Evolutionary conservation across 2,113 vertebrate genomes (phyloP), one percentile per base, ranked within the genome.

Genomic region (Cisticola juncidis): DNA sequence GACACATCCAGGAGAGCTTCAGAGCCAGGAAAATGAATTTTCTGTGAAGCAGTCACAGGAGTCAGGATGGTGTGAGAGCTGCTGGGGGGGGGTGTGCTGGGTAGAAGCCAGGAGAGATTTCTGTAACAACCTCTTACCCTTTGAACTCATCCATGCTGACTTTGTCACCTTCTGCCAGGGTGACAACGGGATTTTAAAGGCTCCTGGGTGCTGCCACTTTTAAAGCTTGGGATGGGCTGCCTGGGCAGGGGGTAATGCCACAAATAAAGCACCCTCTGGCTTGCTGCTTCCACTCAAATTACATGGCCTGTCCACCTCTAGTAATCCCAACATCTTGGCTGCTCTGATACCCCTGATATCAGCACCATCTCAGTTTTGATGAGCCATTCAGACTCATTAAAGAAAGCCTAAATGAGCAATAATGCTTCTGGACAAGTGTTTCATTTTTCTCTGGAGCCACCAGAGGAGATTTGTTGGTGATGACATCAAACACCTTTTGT

Each of bases 31-130:
- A 70, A 70, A 33, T 5, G 35, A 33, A 19, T 44, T 33, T 65
- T 19, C 78, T 61, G 20, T 16, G 73, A 11, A 44, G 73, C 35
- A 35, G 9, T 12, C 11, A 7, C 12, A 8, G 0, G 2, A 81
- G 33, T 10, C 38, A 17, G 8, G 2, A 3, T 0, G 3, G 14
- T 2, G 2, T 1, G 3, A 62, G 56, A 69, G 78, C 9, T 64
- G 81, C 53, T 47, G 84, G 22, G 25, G 15, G 15, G n/a, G 3
- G 21, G 19, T 26, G 71, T 1, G 2, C 26, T 79, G 70, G 29
- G 48, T 6, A 21, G 35, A 40, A 74, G 13, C 24, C 38, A 53
- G 25, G 2, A 23, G 48, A 6, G 48, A 13, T 3, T 5, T n/a
- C 68, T 86, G 40, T 17, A 36, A 17, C 24, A 21, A 24, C 6